These are phyloP conservation scores for Musca vetustissima DNA, from an alignment of 1,140 invertebrate species.

Conservation along the genomic window DNA sequence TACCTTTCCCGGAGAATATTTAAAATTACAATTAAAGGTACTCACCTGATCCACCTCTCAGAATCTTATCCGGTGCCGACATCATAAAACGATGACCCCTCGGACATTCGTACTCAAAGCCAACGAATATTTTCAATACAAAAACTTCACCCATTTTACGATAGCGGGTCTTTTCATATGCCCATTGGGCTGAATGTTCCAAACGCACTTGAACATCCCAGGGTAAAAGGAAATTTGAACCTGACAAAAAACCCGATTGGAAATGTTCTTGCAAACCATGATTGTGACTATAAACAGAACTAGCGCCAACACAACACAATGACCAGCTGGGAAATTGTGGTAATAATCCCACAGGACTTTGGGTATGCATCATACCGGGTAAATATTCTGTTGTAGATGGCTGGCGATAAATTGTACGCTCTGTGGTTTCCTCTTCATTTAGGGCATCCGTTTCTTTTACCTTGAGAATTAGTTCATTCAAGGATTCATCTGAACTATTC, in stretches of 20 bases:
- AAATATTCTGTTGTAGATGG: conserved; percentile 88
- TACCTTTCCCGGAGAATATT: no score
- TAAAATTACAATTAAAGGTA: no score
- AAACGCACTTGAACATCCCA: conserved; percentile 89
- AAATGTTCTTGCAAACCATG: conserved; percentile 75
- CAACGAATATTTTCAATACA: conserved; percentile 92
- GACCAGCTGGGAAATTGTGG: conserved; percentile 94
- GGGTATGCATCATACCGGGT: conserved; percentile 84
- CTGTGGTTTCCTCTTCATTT: conserved; percentile 14
- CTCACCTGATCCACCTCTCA: conserved; percentile 70
- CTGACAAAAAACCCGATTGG: conserved; percentile 83
- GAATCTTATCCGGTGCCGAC: conserved; percentile 81
- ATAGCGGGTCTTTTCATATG: conserved; percentile 38
- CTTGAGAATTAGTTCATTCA: conserved; percentile 46
- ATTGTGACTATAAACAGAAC: conserved; percentile 89
- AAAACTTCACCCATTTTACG: conserved; percentile 59
- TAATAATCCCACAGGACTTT: conserved; percentile 73
- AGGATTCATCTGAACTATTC: conserved; percentile 29
- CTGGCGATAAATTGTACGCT: conserved; percentile 62
- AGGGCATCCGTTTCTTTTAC: conserved; percentile 33
- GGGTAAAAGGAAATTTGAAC: conserved; percentile 89
- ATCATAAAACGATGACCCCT: conserved; percentile 93
- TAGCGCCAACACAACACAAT: conserved; percentile 84
- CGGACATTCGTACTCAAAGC: conserved; percentile 96
- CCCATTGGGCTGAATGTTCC: conserved; percentile 39